Evolutionary conservation across 2,888 invertebrate genomes (phyloP).

Genomic region (Chloroclystis v-ata): DNA sequence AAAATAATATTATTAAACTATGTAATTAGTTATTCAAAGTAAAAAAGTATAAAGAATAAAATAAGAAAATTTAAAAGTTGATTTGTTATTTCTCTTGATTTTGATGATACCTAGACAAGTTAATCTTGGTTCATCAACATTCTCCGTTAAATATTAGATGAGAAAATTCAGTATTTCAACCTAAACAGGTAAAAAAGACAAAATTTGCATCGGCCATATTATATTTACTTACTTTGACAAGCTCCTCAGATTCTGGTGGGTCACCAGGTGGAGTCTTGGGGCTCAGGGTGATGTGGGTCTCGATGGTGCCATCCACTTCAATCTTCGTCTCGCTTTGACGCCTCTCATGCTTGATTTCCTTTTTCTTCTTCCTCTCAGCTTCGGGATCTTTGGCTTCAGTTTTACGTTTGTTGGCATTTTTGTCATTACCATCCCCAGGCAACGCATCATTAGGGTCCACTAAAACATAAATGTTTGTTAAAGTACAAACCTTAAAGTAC

Average conservation of each 20-base stretch:
- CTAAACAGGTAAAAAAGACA: too few relatives aligned
- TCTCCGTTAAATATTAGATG: too few relatives aligned
- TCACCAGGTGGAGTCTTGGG: slow-evolving; percentile 89
- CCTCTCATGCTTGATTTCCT: slow-evolving; percentile 57
- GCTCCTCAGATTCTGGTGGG: slow-evolving; percentile 94
- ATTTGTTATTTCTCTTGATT: too few relatives aligned
- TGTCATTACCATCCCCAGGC: slow-evolving; percentile 33
- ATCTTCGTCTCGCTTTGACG: slow-evolving; percentile 69
- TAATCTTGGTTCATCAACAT: too few relatives aligned
- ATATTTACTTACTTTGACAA: slow-evolving; percentile 82
- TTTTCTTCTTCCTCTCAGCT: slow-evolving; percentile 56
- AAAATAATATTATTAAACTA: too few relatives aligned
- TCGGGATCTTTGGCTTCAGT: slow-evolving; percentile 47
- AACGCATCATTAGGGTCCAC: slow-evolving; percentile 65
- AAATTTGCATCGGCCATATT: too few relatives aligned
- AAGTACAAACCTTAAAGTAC: too few relatives aligned
- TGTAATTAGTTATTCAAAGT: too few relatives aligned
- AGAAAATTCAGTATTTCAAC: too few relatives aligned
- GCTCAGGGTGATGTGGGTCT: slow-evolving; percentile 86
- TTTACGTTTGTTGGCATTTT: slow-evolving; percentile 53
- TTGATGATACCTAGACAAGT: too few relatives aligned
- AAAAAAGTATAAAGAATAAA: too few relatives aligned
- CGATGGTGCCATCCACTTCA: slow-evolving; percentile 84
- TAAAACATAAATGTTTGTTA: slow-evolving; percentile 42
- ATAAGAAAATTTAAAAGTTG: too few relatives aligned